Conservation (phyloP, 2,797 vertebrate genomes). For the Sebastes taczanowskii region DNA sequence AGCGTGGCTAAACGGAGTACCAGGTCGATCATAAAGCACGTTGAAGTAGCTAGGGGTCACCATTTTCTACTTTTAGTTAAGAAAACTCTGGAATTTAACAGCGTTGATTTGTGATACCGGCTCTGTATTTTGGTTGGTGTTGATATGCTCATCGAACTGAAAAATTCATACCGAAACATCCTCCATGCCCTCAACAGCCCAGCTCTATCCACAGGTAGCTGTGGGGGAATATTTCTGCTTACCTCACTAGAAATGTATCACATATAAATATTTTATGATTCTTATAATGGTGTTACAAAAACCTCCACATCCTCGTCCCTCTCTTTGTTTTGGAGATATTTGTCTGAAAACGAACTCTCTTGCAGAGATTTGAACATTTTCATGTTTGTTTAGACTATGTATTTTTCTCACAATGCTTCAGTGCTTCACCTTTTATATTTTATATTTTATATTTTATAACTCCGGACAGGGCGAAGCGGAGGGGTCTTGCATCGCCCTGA, state of each 20-base stretch:
- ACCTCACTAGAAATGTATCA: background rate
- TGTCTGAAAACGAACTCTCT: background rate
- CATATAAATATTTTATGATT: background rate
- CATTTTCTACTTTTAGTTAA: background rate
- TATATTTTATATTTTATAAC: too few relatives aligned
- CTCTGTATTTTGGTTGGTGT: background rate
- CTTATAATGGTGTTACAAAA: background rate
- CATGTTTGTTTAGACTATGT: too few relatives aligned
- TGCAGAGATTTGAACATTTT: background rate
- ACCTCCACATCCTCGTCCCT: background rate
- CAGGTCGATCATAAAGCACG: too few relatives aligned
- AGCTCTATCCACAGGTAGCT: background rate
- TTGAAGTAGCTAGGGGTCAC: background rate
- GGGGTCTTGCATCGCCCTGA: too few relatives aligned
- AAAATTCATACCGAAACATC: background rate
- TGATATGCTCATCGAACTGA: background rate
- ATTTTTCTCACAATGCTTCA: too few relatives aligned
- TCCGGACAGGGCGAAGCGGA: too few relatives aligned
- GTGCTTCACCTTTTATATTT: too few relatives aligned
- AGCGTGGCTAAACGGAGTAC: too few relatives aligned
- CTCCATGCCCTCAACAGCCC: background rate
- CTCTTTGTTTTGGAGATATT: background rate
- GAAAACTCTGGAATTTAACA: background rate
- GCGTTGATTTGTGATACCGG: background rate
- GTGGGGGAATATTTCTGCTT: background rate